Evolutionary conservation across 2,113 vertebrate genomes (phyloP), one percentile per base, ranked within the genome.

Genomic region (Stigmatopora argus): DNA sequence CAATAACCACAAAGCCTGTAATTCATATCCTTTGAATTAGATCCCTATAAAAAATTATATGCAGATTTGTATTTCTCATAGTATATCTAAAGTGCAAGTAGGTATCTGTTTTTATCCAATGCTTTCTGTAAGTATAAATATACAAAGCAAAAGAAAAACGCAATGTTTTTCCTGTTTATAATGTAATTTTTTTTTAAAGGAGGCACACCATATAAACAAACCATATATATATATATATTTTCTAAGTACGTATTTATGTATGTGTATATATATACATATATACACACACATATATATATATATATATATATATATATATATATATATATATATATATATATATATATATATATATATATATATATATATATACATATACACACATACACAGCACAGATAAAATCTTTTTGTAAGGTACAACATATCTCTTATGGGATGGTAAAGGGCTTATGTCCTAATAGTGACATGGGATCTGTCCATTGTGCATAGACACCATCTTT

Each of bases 21-120:
- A 86, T 86, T 84, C 87, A 90, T 88, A 89, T 79, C 89, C 83
- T 90, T 87, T 88, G 82, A 91, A 89, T 88, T 89, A 90, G 88
- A 90, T 91, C 90, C 88, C 90, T 92, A 92, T 92, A 89, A 92
- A 92, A 92, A 92, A 92, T 92, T 91, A 91, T 91, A 92, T 91
- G 89, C 90, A 84, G 90, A 87, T 86, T 90, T 88, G 87, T 84
- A 77, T 82, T 89, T 84, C 88, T 87, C 87, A 88, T 91, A 89
- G 90, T 91, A 91, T 91, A 91, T 90, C 89, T 92, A 92, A 91
- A 91, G 91, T 92, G 90, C 91, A 91, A 91, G 90, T 90, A 90
- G 88, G 89, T 89, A 89, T 91, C 84, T 86, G 84, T 90, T 89
- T 87, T 92, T 89, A 91, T 91, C 90, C 86, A 90, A 90, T 90